Percentiles rank a stretch among this genome's conserved stretches.
These are phyloP conservation scores for Delichon dasypus DNA, from an alignment of 2,797 vertebrate genomes.

Conservation along the genomic window DNA sequence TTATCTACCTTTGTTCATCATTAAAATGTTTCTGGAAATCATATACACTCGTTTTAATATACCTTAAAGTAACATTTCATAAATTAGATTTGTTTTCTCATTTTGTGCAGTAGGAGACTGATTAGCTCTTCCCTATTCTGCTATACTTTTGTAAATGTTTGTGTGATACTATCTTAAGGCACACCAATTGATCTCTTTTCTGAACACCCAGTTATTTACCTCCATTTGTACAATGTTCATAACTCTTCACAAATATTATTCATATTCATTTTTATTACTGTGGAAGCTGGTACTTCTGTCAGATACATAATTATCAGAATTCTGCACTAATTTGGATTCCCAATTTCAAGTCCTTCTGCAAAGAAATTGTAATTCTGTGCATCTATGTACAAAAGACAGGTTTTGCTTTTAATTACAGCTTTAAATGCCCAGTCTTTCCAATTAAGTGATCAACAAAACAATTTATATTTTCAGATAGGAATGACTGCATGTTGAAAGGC, in stretches of 20 bases:
- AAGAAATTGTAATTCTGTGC: background rate
- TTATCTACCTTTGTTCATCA: background rate
- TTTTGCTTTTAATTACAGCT: background rate
- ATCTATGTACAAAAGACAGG: background rate
- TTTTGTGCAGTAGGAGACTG: background rate
- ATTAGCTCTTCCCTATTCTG: background rate
- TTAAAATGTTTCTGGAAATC: background rate
- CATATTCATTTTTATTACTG: background rate
- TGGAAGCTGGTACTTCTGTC: background rate
- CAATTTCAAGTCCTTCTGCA: background rate
- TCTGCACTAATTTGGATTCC: background rate
- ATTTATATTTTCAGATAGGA: background rate
- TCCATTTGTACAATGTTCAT: background rate
- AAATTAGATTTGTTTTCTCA: background rate
- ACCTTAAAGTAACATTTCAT: background rate
- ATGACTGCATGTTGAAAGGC: background rate
- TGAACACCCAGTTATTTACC: background rate
- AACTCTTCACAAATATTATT: background rate
- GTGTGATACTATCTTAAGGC: background rate
- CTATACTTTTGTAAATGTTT: background rate
- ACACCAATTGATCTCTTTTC: background rate
- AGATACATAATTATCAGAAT: background rate
- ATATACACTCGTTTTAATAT: background rate
- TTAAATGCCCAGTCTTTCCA: background rate
- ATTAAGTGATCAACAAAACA: background rate